A percentile compares a stretch with the other conserved stretches of the same genome.
Evolutionary conservation across 2,888 invertebrate species (phyloP).

Genomic region (Helobdella robusta): DNA sequence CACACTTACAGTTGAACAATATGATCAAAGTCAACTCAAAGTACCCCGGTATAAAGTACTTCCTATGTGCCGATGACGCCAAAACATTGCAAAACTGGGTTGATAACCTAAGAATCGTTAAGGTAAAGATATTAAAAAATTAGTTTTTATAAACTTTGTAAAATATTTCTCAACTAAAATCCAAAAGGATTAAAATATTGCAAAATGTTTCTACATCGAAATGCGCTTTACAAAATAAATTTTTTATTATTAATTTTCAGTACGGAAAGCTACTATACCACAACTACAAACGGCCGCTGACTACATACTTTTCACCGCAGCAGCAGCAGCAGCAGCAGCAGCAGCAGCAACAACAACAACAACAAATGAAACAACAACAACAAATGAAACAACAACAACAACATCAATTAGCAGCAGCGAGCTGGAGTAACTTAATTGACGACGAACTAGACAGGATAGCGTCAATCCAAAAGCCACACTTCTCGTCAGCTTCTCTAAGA

Average conservation of each 20-base stretch:
- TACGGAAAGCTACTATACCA: constrained; percentile 22
- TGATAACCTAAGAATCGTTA: constrained; percentile 85
- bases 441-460: constrained; percentile 20
- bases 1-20: constrained; percentile 62
- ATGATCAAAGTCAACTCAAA: constrained; percentile 80
- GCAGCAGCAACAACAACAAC: too few relatives aligned
- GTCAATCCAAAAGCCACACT: constrained; percentile 12
- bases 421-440: constrained; percentile 23
- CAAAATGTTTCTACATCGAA: too few relatives aligned
- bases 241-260: constrained; percentile 16
- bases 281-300: constrained; percentile 11
- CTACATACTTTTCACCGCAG: neutral
- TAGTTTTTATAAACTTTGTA: neutral
- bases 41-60: constrained; percentile 66
- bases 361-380: too few relatives aligned
- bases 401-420: neutral
- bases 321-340: too few relatives aligned
- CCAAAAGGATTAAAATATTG: too few relatives aligned
- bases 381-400: too few relatives aligned
- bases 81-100: constrained; percentile 80
- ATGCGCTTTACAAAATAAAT: too few relatives aligned
- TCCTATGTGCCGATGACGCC: constrained; percentile 88
- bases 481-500: neutral
- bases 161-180: neutral
- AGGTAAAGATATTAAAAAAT: constrained; percentile 54